Evolutionary conservation across 2,113 vertebrate species (phyloP), one percentile per base, ranked within the genome.

Genomic region (Callaeas wilsoni): DNA sequence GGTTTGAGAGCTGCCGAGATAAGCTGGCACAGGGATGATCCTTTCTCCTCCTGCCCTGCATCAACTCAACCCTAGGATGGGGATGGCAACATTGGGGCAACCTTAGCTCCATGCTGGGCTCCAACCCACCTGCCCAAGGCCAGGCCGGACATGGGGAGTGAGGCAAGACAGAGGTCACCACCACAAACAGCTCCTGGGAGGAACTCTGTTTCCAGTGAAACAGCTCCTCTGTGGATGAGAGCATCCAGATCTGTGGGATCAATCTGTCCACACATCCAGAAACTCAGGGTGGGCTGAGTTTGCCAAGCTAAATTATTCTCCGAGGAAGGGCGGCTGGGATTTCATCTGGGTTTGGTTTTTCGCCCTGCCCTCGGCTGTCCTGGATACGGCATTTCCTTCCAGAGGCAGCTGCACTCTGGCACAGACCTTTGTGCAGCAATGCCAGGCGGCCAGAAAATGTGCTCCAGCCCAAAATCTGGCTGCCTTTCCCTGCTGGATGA

Each of bases 391-490:
- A 10, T n/a, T 84, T 94, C 85, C 88, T 92, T 46, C 82, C 9
- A 16, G 85, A 77, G 85, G 83, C 94, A 90, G 94, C 93, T 90
- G 92, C 1, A 3, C 75, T 83, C 85, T 78, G 3, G 87, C 59
- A 12, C 91, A 82, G 88, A 83, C 50, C 95, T 81, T 84, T 55
- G 59, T 16, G 59, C 90, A 37, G 92, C 86, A 13, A 52, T 89
- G 95, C 96, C 94, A 94, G 94, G 95, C 94, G 94, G 95, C 81
- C 93, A 89, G 52, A 89, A 84, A 94, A 84, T 49, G 44, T 9
- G 44, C 73, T 94, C 87, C 93, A 89, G 80, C 91, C 92, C 83
- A 6, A 76, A 69, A 53, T 30, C 84, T 84, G 91, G 94, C 94
- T 86, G 93, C 93, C 52, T 92, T 63, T 92, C 86, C 89, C 76